These are phyloP conservation scores for Onchidella celtica DNA, from an alignment of 2,888 invertebrate species.

Conservation along the genomic window DNA sequence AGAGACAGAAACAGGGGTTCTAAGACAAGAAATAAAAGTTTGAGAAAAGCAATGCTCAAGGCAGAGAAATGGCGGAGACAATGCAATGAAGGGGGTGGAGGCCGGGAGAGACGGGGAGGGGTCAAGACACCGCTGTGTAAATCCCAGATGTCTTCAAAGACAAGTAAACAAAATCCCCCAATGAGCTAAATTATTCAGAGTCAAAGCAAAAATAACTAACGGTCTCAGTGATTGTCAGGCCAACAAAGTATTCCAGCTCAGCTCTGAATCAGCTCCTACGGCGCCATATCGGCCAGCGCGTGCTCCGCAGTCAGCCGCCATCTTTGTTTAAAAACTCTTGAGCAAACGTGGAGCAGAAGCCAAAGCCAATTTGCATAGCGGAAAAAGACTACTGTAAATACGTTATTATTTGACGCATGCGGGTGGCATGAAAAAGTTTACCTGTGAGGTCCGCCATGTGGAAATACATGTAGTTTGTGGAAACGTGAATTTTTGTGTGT, in stretches of 20 bases:
- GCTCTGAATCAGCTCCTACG: background rate
- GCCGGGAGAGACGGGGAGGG: slow-evolving; percentile 4
- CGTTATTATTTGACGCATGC: slow-evolving; percentile 6
- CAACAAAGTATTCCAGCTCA: background rate
- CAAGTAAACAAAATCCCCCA: too few relatives aligned
- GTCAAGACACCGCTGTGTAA: background rate
- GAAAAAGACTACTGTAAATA: background rate
- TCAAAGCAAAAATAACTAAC: too few relatives aligned
- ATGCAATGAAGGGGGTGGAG: background rate
- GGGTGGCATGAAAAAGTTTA: background rate
- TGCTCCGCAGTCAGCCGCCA: slow-evolving; percentile 1
- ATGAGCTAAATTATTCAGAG: too few relatives aligned
- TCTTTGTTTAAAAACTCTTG: slow-evolving; percentile 12
- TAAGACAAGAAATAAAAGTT: background rate
- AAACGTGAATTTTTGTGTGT: too few relatives aligned
- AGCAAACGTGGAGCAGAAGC: slow-evolving; percentile 18
- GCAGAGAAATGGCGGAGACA: background rate
- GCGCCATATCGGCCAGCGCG: background rate
- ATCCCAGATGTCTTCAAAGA: too few relatives aligned
- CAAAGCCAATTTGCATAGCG: slow-evolving; percentile 25
- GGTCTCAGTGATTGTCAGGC: too few relatives aligned
- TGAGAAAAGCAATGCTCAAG: background rate
- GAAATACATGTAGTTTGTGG: too few relatives aligned
- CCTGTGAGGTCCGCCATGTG: background rate
- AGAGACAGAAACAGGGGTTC: background rate